Evolutionary conservation across 2,888 invertebrate genomes (phyloP), one percentile per base, ranked within the genome.

Genomic region (Hyles lineata): DNA sequence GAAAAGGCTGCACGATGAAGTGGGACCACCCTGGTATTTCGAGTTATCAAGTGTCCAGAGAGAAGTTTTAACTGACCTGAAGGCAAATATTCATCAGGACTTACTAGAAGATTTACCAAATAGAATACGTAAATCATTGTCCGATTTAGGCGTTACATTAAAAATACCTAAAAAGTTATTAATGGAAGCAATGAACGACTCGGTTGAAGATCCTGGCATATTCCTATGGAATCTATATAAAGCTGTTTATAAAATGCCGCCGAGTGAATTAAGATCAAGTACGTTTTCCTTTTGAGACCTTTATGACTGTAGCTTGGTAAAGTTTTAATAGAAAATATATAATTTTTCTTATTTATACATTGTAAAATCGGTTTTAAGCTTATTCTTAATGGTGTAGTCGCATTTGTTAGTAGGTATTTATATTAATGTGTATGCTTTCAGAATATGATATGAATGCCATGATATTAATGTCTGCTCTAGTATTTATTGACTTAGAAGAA

Each of bases 171-270:
- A 77, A 67, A 69, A 75, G 3, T 70, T 87, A 21, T 79, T 95
- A 32, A 86, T 93, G 88, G 74, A 83, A 2, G 88, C 91, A 1
- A 91, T 94, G 91, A 74, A 70, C 0, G 81, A 84, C 3, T 88
- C 89, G 1, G 69, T 84, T 17, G 87, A 88, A 70, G 93, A 94
- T 62, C 87, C 94, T 1, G 93, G 93, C 1, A 80, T 92, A n/a
- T 95, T 95, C 79, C 88, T 95, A 73, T 94, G 94, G 93, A 87
- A 87, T 78, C 83, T 95, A 0, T 94, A 92, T 73, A 83, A 84
- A 21, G 82, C 84, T 11, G 75, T 89, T 74, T 94, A 91, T 79
- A 90, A 91, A 74, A 81, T 74, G 61, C 78, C 91, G 15, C 94
- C 94, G 0, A 91, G 84, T 77, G 84, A 87, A 76, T 78, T 89